A percentile compares a stretch with the other conserved stretches of the same genome.
Conservation (phyloP, 2,113 vertebrate species). For the Carlito syrichta region DNA sequence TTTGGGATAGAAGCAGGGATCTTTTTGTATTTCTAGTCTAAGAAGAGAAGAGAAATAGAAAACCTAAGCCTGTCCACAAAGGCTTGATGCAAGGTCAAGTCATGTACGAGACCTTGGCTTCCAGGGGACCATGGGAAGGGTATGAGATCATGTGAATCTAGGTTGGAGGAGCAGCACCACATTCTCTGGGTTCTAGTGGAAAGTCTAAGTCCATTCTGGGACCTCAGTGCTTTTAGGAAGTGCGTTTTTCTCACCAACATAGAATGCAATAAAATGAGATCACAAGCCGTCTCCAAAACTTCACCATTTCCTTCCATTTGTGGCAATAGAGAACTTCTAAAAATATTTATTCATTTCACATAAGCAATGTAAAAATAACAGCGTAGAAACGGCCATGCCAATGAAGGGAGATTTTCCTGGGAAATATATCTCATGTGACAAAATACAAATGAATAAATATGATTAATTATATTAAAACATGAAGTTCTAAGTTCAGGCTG, state of each 20-base stretch:
- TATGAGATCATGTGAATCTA: rapidly evolving
- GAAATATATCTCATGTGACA: not conserved
- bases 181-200: rapidly evolving
- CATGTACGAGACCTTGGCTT: not conserved
- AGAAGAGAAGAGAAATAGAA: not conserved
- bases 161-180: rapidly evolving
- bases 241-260: not conserved
- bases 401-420: not conserved
- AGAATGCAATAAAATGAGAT: not conserved
- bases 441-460: not conserved
- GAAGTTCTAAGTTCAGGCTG: not conserved
- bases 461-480: not conserved
- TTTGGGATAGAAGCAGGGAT: not conserved
- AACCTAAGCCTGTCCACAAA: not conserved
- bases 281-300: not conserved
- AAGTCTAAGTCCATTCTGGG: not conserved
- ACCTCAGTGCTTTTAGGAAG: not conserved
- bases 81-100: no score
- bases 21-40: not conserved
- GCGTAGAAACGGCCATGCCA: not conserved
- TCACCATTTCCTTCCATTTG: slow-evolving; percentile 47
- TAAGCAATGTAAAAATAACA: slow-evolving; percentile 54
- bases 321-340: slow-evolving; percentile 46
- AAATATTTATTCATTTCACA: slow-evolving; percentile 44
- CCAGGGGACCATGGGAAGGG: rapidly evolving